These are phyloP conservation scores for Battus philenor DNA, from an alignment of 1,140 invertebrate genomes.

Conservation along the genomic window DNA sequence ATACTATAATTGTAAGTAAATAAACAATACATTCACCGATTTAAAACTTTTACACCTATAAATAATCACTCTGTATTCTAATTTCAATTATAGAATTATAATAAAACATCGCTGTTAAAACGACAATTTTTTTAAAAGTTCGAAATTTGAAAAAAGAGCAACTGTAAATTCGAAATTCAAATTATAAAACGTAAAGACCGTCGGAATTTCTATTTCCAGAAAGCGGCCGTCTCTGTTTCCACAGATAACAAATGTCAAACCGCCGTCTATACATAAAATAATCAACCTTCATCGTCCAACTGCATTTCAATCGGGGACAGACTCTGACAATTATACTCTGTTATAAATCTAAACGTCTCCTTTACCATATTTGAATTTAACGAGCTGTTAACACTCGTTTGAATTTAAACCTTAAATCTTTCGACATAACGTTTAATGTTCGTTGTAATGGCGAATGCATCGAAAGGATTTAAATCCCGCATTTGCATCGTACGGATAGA, in stretches of 20 bases:
- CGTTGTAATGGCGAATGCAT: conserved; percentile 1
- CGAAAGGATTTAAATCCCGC: conserved; percentile 21
- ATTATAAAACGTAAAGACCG: conserved; percentile 9
- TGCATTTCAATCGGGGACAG: conserved; percentile 39
- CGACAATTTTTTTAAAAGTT: too few species aligned
- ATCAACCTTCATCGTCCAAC: conserved; percentile 27
- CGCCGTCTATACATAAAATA: conserved; percentile 25
- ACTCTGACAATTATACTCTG: conserved; percentile 40
- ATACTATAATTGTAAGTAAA: too few species aligned
- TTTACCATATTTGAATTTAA: conserved; percentile 43
- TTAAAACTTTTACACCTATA: too few species aligned
- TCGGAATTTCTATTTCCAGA: background rate
- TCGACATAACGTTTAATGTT: too few species aligned
- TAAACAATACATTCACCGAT: too few species aligned
- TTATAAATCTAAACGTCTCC: conserved; percentile 47
- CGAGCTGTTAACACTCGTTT: too few species aligned
- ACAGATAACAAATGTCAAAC: background rate
- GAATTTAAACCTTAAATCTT: too few species aligned
- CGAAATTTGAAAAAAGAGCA: too few species aligned
- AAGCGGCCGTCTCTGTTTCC: background rate
- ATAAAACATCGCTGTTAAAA: too few species aligned
- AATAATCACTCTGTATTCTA: too few species aligned
- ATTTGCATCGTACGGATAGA: conserved; percentile 36
- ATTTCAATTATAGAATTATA: too few species aligned
- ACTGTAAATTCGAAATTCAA: background rate